Evolutionary conservation across 2,888 invertebrate species (phyloP).

Genomic region (Galerucella calmariensis): DNA sequence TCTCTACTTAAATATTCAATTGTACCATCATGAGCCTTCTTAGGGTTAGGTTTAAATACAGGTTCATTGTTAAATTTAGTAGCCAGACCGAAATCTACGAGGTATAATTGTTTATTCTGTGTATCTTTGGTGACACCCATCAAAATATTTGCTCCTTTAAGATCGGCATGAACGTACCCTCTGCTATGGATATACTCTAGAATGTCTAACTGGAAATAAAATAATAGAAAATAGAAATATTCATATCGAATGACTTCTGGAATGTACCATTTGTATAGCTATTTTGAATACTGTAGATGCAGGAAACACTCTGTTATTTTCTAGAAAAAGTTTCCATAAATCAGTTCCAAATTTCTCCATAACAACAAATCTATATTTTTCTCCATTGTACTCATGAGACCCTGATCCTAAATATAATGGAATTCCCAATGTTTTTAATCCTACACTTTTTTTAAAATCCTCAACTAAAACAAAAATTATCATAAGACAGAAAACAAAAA

Average conservation of each 20-base stretch:
- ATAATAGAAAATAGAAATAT: slow-evolving; percentile 9
- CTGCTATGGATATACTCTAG: slow-evolving; percentile 92
- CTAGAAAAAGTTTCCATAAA: slow-evolving; percentile 80
- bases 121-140: slow-evolving; percentile 75
- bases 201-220: slow-evolving; percentile 78
- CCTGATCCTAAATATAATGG: slow-evolving; percentile 88
- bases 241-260: background rate
- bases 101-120: slow-evolving; percentile 76
- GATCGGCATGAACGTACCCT: slow-evolving; percentile 94
- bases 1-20: slow-evolving; percentile 96
- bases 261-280: slow-evolving; percentile 83
- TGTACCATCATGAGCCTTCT: slow-evolving; percentile 96
- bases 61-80: slow-evolving; percentile 76
- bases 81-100: slow-evolving; percentile 95
- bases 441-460: slow-evolving; percentile 75
- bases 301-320: slow-evolving; percentile 76
- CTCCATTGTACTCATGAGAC: slow-evolving; percentile 78
- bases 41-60: slow-evolving; percentile 88
- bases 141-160: slow-evolving; percentile 95
- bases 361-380: slow-evolving; percentile 88
- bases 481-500: background rate
- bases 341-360: slow-evolving; percentile 92
- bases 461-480: slow-evolving; percentile 67
- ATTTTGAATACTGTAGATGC: slow-evolving; percentile 80
- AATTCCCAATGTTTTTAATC: slow-evolving; percentile 82